These are phyloP conservation scores for Machimus rusticus DNA, from an alignment of 2,888 invertebrate species.

Conservation along the genomic window DNA sequence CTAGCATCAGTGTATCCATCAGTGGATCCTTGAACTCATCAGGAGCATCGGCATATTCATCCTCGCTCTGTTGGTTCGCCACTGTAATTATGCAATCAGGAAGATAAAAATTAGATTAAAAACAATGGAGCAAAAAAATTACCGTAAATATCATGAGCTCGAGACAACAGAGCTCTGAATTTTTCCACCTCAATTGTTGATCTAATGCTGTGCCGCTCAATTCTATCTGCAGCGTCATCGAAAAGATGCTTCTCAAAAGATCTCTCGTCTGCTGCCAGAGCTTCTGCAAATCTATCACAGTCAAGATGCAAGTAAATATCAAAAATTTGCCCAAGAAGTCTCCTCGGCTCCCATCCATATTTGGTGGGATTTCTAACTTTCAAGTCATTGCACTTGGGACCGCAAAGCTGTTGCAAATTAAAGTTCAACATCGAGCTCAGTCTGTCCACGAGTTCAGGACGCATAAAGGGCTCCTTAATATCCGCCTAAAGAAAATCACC, in stretches of 20 bases:
- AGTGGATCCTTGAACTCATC: constrained; percentile 96
- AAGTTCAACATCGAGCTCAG: constrained; percentile 98
- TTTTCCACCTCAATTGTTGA: constrained; percentile 84
- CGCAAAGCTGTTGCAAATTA: constrained; percentile 95
- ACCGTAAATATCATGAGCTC: constrained; percentile 79
- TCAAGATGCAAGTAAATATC: constrained; percentile 97
- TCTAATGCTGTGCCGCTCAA: constrained; percentile 85
- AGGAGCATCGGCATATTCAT: constrained; percentile 94
- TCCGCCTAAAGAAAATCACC: constrained; percentile 65
- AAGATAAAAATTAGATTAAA: neutral
- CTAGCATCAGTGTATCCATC: constrained; percentile 97
- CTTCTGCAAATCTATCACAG: constrained; percentile 88
- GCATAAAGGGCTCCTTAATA: constrained; percentile 93
- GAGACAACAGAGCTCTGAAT: constrained; percentile 78
- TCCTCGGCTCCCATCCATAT: constrained; percentile 97
- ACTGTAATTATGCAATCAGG: constrained; percentile 57
- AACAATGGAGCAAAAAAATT: constrained; percentile 43
- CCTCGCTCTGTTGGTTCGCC: constrained; percentile 85
- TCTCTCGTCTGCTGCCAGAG: constrained; percentile 95
- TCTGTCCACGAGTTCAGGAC: constrained; percentile 90
- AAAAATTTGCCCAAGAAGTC: constrained; percentile 88
- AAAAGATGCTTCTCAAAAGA: constrained; percentile 94
- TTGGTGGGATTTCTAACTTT: constrained; percentile 93
- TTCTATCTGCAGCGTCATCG: constrained; percentile 84
- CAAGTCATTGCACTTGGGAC: constrained; percentile 92